A percentile compares a stretch with the other conserved stretches of the same genome.
Conservation (phyloP, 1,140 invertebrate species). For the Idris sp. region DNA sequence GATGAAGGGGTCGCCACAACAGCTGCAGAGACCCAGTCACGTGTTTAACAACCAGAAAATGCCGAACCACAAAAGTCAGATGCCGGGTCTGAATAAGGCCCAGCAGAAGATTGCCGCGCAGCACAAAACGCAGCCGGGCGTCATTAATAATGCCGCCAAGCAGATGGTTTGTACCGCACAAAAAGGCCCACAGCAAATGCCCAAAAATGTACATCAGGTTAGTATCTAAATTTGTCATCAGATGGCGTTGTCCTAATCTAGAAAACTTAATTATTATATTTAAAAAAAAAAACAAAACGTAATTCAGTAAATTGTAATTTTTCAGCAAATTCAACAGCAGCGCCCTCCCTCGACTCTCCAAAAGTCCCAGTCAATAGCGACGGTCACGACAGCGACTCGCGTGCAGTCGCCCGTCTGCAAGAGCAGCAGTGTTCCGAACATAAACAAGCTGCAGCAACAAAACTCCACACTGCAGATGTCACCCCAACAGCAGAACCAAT, state of each 20-base stretch:
- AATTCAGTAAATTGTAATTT: neutral
- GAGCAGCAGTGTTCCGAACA: slow-evolving; percentile 71
- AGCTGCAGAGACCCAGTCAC: no score
- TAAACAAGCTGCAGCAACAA: slow-evolving; percentile 60
- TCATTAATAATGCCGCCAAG: slow-evolving; percentile 65
- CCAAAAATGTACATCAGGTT: slow-evolving; percentile 40
- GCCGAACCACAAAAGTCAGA: slow-evolving; percentile 65
- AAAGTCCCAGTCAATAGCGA: slow-evolving; percentile 64
- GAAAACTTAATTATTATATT: no score
- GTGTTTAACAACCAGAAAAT: slow-evolving; percentile 66
- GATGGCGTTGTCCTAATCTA: no score
- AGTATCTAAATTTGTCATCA: no score
- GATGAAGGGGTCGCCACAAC: no score
- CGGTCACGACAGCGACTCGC: slow-evolving; percentile 49
- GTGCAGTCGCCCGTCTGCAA: slow-evolving; percentile 73
- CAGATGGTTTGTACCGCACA: slow-evolving; percentile 64
- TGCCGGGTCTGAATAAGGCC: slow-evolving; percentile 61
- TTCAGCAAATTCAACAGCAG: slow-evolving; percentile 45
- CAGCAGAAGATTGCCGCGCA: slow-evolving; percentile 59
- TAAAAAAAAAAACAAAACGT: no score
- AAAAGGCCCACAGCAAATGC: slow-evolving; percentile 27
- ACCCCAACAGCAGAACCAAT: slow-evolving; percentile 51
- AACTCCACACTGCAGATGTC: slow-evolving; percentile 61
- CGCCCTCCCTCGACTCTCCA: slow-evolving; percentile 53
- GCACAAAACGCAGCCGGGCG: slow-evolving; percentile 48